phyloP scores from a whole-genome alignment of 2,888 invertebrate genomes.

The Microctonus hyperodae region DNA sequence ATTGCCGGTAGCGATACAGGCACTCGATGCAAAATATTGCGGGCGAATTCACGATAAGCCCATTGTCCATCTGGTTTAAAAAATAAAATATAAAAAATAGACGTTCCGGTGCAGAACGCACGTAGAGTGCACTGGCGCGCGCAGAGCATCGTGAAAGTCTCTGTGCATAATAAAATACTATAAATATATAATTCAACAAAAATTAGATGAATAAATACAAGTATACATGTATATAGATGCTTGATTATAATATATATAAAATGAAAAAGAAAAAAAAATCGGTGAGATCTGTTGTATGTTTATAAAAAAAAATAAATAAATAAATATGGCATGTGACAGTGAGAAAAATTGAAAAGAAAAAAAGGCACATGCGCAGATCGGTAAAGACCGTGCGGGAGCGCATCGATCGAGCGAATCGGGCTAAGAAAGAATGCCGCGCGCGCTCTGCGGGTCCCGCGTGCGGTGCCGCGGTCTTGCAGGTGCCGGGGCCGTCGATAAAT shows the following conservation, averaged over 20 bases:
- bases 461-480: slow-evolving; percentile 55
- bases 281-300: not conserved
- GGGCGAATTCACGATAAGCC: slow-evolving; percentile 29
- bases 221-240: too few species aligned
- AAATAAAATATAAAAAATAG: slow-evolving; percentile 19
- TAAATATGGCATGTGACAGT: not conserved
- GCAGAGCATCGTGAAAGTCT: slow-evolving; percentile 7
- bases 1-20: slow-evolving; percentile 20
- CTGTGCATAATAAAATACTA: slow-evolving; percentile 4
- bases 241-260: too few species aligned
- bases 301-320: not conserved
- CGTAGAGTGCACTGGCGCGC: not conserved
- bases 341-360: slow-evolving; percentile 8
- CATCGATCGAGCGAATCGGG: slow-evolving; percentile 26
- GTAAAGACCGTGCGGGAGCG: not conserved
- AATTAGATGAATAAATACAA: not conserved
- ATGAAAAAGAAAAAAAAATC: not conserved
- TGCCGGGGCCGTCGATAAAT: slow-evolving; percentile 62
- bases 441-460: slow-evolving; percentile 56
- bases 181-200: not conserved
- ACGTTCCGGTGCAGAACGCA: slow-evolving; percentile 15
- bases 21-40: slow-evolving; percentile 30
- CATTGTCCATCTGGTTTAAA: slow-evolving; percentile 33
- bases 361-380: not conserved
- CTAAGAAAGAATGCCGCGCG: slow-evolving; percentile 29